phyloP scores from a whole-genome alignment of 2,797 vertebrate genomes.

The Fistularia commersonii region DNA sequence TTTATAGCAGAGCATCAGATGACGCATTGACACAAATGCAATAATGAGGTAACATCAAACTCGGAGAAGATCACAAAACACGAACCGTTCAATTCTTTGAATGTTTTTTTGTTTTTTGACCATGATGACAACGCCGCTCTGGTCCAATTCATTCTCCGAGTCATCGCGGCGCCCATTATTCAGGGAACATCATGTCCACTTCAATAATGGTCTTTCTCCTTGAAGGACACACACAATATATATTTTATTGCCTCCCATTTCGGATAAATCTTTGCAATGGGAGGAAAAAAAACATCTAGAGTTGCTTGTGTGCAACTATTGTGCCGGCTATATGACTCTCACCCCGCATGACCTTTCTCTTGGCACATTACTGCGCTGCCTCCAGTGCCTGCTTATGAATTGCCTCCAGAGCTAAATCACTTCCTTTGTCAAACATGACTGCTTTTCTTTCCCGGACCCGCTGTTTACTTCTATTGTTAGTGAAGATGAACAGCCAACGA shows the following conservation, averaged over 20 bases:
- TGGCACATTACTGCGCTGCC: conserved; percentile 57
- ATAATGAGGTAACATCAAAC: conserved; percentile 53
- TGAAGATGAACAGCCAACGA: conserved; percentile 78
- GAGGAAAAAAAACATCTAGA: conserved; percentile 13
- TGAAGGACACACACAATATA: conserved; percentile 47
- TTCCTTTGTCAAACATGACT: conserved; percentile 71
- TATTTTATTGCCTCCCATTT: conserved; percentile 33
- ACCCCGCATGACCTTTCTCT: conserved; percentile 53
- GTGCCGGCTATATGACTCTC: conserved; percentile 45
- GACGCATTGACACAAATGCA: conserved; percentile 50
- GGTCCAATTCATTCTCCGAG: conserved; percentile 36
- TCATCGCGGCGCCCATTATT: conserved; percentile 33
- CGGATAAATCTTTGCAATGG: conserved; percentile 39
- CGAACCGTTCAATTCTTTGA: conserved; percentile 35
- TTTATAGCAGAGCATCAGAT: conserved; percentile 53
- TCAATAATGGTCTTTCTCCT: conserved; percentile 30
- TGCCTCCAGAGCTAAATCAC: conserved; percentile 71
- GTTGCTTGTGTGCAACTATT: conserved; percentile 40
- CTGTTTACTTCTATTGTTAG: conserved; percentile 77
- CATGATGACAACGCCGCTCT: conserved; percentile 28
- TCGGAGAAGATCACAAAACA: conserved; percentile 28
- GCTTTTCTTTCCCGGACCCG: conserved; percentile 67
- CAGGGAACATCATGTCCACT: conserved; percentile 40
- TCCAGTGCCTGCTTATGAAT: conserved; percentile 58
- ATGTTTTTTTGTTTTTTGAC: conserved; percentile 37